Evolutionary conservation across 2,797 vertebrate species (phyloP).

Genomic region (Oreochromis grahami): DNA sequence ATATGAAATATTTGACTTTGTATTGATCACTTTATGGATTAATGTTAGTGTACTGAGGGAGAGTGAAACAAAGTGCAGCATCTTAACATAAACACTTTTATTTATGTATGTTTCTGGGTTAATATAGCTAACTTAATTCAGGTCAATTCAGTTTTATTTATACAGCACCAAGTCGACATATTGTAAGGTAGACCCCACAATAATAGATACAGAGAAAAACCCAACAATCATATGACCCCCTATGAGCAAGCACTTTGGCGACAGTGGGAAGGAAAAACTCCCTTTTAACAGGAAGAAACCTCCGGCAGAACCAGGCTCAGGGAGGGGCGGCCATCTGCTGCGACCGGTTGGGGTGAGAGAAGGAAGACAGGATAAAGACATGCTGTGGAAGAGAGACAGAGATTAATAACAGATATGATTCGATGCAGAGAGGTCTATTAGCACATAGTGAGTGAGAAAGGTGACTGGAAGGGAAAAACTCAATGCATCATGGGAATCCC

Average conservation of each 20-base stretch:
- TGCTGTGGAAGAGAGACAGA: too few relatives aligned
- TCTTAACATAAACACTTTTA: not conserved
- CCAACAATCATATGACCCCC: rapidly evolving
- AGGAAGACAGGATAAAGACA: not conserved
- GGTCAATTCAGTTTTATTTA: not conserved
- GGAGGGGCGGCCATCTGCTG: not conserved
- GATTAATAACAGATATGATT: too few relatives aligned
- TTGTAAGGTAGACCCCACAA: not conserved
- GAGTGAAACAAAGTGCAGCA: not conserved
- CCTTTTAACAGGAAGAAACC: not conserved
- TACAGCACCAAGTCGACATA: not conserved
- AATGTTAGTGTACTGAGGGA: not conserved
- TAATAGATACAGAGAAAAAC: not conserved
- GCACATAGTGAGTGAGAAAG: too few relatives aligned
- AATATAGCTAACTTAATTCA: not conserved
- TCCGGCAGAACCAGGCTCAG: rapidly evolving
- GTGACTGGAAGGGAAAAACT: too few relatives aligned
- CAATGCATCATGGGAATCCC: too few relatives aligned
- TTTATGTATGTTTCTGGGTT: not conserved
- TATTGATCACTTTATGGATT: not conserved
- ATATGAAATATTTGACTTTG: not conserved
- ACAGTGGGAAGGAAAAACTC: not conserved
- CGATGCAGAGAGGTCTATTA: too few relatives aligned
- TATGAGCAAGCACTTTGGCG: not conserved
- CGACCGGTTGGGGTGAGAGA: rapidly evolving